Base-by-base conservation (phyloP, 2,888 invertebrate species). In the Idaea aversata region DNA sequence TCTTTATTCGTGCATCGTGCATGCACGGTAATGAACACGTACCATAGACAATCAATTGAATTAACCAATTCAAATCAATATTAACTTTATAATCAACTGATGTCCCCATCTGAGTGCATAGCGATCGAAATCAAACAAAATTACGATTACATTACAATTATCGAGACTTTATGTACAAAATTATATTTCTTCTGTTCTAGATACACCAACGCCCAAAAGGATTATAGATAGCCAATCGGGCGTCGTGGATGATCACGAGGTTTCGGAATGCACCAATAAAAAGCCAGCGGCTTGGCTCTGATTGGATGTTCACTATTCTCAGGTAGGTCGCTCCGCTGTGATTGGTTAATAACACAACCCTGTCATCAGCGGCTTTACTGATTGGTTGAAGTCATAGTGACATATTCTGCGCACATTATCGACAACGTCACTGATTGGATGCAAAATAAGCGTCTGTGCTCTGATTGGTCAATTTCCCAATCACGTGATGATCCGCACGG, bases 101-200 rank as follows among this genome's bases (percentile, higher is more conserved):
- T 77, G 79, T 78, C 83, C 79, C 83, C 85, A 83, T 76, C 79
- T 72, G 81, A 78, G 79, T 78, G 75, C 71, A 74, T 74, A 74
- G 71, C 66, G 68, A 66, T 65, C 63, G 63, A 71, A 74, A 78
- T 75, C 82, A 74, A 80, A 80, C 75, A 76, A 77, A 79, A 80
- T 76, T 75, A 77, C 85, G 79, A 73, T 78, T 79, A 81, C 83
- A 81, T 80, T 72, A 79, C 79, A 69, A 69, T 80, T 82, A 57
- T 78, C 79, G 79, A 79, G 82, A 82, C 73, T 77, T 78, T 87
- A 88, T 87, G 82, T 88, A 88, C 88, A 88, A 81, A 86, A 83
- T 77, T 77, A 77, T 79, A 79, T 59, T 25, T 25, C 34, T 59
- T 16, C 34, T 59, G 59, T 34, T 68, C 67, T 59, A 59, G 10